Conservation (phyloP, 2,113 vertebrate genomes). For the Danio rerio region GRCz12tu NC_133199.1:2133501-2134000, state of each 20-base stretch:
- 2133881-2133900: slow-evolving; percentile 31
- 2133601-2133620: neutral
- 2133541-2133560: neutral
- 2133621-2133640: slow-evolving; percentile 28
- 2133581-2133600: slow-evolving; percentile 17
- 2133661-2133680: slow-evolving; percentile 44
- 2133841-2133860: slow-evolving; percentile 34
- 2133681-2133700: slow-evolving; percentile 28
- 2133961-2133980: neutral
- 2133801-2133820: slow-evolving; percentile 37
- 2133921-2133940: neutral
- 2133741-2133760: neutral
- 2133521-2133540: neutral
- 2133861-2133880: slow-evolving; percentile 18
- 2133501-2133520: slow-evolving; percentile 2
- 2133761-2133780: neutral
- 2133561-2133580: neutral
- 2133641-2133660: slow-evolving; percentile 45
- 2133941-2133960: neutral
- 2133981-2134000: too few relatives aligned
- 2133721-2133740: neutral
- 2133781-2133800: slow-evolving; percentile 18
- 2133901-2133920: neutral
- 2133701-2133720: neutral
- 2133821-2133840: neutral